phyloP scores from a whole-genome alignment of 2,113 vertebrate species.

The Camarhynchus parvulus region DNA sequence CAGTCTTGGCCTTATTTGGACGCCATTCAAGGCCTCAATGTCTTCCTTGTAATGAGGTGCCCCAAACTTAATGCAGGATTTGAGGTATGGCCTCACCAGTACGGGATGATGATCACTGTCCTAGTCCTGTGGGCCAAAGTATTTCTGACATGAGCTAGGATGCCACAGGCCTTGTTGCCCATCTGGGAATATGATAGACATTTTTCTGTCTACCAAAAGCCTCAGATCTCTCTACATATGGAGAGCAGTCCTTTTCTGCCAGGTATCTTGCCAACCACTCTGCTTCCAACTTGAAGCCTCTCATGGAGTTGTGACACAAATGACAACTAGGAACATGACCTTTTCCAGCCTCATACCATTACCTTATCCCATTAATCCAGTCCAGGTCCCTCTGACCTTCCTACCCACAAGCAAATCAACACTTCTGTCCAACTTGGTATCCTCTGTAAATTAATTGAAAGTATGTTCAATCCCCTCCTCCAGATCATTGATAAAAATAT shows the following conservation, averaged over 20 bases:
- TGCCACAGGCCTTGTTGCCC: background rate
- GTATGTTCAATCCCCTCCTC: background rate
- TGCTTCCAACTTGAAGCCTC: background rate
- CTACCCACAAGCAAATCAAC: background rate
- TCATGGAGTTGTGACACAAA: background rate
- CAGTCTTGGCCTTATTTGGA: background rate
- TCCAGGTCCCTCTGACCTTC: background rate
- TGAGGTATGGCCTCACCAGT: accelerated
- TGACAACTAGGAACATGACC: background rate
- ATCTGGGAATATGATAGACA: too few relatives aligned
- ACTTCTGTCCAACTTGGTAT: background rate
- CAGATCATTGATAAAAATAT: background rate
- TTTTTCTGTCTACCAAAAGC: background rate
- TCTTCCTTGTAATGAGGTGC: background rate
- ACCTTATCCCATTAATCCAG: background rate
- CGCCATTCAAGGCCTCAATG: background rate
- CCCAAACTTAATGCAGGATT: background rate
- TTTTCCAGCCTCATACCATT: background rate
- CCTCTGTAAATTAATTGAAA: background rate
- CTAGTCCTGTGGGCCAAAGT: background rate
- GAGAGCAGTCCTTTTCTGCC: background rate
- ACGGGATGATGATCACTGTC: background rate
- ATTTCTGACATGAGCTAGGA: background rate
- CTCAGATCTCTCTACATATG: background rate
- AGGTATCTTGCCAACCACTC: background rate